Conservation (phyloP, 2,113 vertebrate genomes). For the Urocitellus parryii region DNA sequence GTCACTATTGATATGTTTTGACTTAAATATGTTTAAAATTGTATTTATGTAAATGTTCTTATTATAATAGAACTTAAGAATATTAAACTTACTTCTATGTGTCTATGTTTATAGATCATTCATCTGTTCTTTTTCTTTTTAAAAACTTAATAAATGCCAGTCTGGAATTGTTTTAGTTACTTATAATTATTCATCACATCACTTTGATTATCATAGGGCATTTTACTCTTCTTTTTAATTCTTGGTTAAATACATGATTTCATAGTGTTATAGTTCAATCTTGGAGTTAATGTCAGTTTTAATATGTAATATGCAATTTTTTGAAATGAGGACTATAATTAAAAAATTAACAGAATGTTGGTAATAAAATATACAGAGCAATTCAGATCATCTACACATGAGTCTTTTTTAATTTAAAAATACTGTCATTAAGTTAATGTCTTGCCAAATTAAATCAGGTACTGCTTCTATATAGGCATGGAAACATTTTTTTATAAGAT, state of each 20-base stretch:
- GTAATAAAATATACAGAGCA: neutral
- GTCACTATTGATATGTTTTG: neutral
- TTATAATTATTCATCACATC: neutral
- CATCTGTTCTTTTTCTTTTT: neutral
- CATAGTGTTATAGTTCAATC: neutral
- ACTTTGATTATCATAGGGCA: neutral
- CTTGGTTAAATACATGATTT: neutral
- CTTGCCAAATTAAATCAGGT: neutral
- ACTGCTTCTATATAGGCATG: neutral
- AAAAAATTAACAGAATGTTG: neutral
- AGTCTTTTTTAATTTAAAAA: neutral
- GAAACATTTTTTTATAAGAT: neutral
- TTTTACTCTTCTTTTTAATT: neutral
- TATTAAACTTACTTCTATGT: conserved; percentile 8
- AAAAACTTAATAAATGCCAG: neutral
- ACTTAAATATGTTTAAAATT: neutral
- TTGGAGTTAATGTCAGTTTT: neutral
- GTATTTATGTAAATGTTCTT: neutral
- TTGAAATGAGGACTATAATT: neutral
- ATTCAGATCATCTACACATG: neutral
- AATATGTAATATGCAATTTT: neutral
- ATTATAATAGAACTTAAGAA: neutral
- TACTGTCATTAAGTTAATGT: neutral
- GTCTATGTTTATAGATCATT: neutral
- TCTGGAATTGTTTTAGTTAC: neutral